Conservation (phyloP, 2,888 invertebrate genomes). For the Silvanus unidentatus region DNA sequence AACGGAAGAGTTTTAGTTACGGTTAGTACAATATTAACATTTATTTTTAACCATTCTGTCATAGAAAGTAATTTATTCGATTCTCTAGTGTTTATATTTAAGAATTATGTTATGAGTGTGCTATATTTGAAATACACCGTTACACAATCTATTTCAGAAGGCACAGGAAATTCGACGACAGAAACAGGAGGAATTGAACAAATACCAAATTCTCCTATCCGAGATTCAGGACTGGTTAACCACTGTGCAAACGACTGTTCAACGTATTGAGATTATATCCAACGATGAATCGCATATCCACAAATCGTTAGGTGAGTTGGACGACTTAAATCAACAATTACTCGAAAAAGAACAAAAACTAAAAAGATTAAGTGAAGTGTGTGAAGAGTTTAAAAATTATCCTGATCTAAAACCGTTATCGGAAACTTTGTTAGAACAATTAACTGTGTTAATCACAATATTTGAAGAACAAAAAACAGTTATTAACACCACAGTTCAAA, state of each 20-base stretch:
- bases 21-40: too few relatives aligned
- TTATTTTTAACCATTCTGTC: neutral
- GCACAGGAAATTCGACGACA: slow-evolving; percentile 51
- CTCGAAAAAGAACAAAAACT: slow-evolving; percentile 48
- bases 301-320: slow-evolving; percentile 35
- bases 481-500: slow-evolving; percentile 56
- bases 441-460: slow-evolving; percentile 52
- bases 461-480: slow-evolving; percentile 58
- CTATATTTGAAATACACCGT: neutral
- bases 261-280: slow-evolving; percentile 19
- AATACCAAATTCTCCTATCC: slow-evolving; percentile 50
- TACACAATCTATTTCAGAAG: slow-evolving; percentile 40
- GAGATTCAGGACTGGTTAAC: slow-evolving; percentile 54
- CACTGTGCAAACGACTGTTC: slow-evolving; percentile 40
- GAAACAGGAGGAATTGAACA: slow-evolving; percentile 51
- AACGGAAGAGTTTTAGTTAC: slow-evolving; percentile 51
- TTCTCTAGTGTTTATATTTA: slow-evolving; percentile 1
- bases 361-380: slow-evolving; percentile 46
- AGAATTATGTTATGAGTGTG: too few relatives aligned
- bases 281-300: slow-evolving; percentile 34
- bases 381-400: slow-evolving; percentile 47
- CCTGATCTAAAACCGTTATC: slow-evolving; percentile 49
- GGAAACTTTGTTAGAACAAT: slow-evolving; percentile 50
- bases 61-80: slow-evolving; percentile 3
- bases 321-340: slow-evolving; percentile 40